Conservation (phyloP, 2,113 vertebrate species). For the Siniperca knerii region DNA sequence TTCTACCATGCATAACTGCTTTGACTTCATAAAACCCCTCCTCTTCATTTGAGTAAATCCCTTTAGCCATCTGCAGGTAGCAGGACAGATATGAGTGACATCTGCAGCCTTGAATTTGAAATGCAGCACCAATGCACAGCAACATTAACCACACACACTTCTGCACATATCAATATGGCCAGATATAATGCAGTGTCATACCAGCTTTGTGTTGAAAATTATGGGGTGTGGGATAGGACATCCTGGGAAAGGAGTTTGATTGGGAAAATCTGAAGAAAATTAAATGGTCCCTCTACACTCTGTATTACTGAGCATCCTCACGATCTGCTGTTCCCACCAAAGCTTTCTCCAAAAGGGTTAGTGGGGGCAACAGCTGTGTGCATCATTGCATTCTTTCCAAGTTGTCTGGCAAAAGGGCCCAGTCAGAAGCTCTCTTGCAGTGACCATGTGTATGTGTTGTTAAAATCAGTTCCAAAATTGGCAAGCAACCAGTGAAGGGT, state of each 20-base stretch:
- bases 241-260: background rate
- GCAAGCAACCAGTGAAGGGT: background rate
- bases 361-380: slow-evolving; percentile 56
- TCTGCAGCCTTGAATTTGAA: background rate
- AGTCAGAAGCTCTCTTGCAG: slow-evolving; percentile 24
- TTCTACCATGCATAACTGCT: background rate
- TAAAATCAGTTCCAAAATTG: background rate
- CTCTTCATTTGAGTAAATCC: background rate
- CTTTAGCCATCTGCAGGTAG: background rate
- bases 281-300: background rate
- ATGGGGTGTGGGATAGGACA: background rate
- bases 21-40: background rate
- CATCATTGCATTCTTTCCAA: slow-evolving; percentile 35
- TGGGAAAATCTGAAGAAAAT: background rate
- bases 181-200: too few species aligned
- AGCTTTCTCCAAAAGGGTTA: slow-evolving; percentile 29
- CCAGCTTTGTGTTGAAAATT: background rate
- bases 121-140: background rate
- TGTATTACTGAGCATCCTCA: background rate
- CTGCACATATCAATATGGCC: background rate
- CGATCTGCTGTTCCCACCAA: slow-evolving; percentile 23
- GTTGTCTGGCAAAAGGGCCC: slow-evolving; percentile 7
- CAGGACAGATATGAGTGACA: background rate
- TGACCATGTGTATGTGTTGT: slow-evolving; percentile 17
- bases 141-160: background rate